Percentiles rank a stretch among this genome's conserved stretches.
These are phyloP conservation scores for Dipus sagitta DNA, from an alignment of 2,797 vertebrate species.

Conservation along the genomic window DNA sequence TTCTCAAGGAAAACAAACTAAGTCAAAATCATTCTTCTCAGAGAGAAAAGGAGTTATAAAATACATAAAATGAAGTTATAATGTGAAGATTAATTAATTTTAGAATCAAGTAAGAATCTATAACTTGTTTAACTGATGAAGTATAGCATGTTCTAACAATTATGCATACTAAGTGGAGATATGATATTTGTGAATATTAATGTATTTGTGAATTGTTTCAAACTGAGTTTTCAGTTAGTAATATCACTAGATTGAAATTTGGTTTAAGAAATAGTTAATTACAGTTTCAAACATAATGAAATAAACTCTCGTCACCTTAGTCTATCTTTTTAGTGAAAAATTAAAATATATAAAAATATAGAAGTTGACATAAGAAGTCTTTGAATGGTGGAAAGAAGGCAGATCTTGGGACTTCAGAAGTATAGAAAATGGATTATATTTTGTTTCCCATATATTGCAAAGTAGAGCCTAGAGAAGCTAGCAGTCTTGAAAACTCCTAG, in stretches of 20 bases:
- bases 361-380: not conserved
- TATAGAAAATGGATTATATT: not conserved
- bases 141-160: not conserved
- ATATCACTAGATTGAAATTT: not conserved
- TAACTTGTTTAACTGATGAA: constrained; percentile 20
- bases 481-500: not conserved
- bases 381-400: not conserved
- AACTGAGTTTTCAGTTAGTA: constrained; percentile 14
- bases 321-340: not conserved
- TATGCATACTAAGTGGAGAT: not conserved
- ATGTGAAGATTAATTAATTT: not conserved
- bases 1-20: constrained; percentile 21
- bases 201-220: not conserved
- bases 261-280: not conserved
- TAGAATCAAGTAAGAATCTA: not conserved
- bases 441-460: not conserved
- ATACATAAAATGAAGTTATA: constrained; percentile 12
- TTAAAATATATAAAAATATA: not conserved
- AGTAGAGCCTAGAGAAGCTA: not conserved
- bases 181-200: not conserved
- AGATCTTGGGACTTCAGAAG: not conserved
- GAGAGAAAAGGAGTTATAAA: constrained; percentile 21
- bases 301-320: not conserved
- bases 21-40: constrained; percentile 45
- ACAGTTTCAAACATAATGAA: not conserved